A percentile compares a stretch with the other conserved stretches of the same genome.
Evolutionary conservation across 2,113 vertebrate species (phyloP).

Genomic region (Odocoileus virginianus): DNA sequence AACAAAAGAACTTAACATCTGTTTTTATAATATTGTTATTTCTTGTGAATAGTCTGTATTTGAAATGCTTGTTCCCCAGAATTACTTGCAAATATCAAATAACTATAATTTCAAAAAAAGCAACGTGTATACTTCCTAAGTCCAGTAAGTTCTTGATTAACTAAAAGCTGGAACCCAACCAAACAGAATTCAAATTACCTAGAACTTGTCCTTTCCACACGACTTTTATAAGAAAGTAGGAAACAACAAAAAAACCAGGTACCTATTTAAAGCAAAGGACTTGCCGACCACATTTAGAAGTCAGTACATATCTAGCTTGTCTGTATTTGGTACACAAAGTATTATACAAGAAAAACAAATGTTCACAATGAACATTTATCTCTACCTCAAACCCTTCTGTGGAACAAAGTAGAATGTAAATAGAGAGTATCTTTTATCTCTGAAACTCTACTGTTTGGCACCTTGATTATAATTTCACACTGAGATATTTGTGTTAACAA

Average conservation of each 20-base stretch:
- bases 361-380: not conserved
- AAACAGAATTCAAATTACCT: not conserved
- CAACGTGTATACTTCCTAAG: not conserved
- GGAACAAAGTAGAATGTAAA: not conserved
- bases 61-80: slow-evolving; percentile 44
- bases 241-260: not conserved
- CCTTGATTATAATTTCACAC: not conserved
- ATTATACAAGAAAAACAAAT: not conserved
- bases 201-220: not conserved
- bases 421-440: not conserved
- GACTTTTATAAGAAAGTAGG: slow-evolving; percentile 6
- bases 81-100: slow-evolving; percentile 36
- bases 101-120: slow-evolving; percentile 32
- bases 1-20: slow-evolving; percentile 41
- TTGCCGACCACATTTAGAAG: not conserved
- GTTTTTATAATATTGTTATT: slow-evolving; percentile 49
- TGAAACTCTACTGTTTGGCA: not conserved
- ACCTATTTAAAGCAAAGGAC: slow-evolving; percentile 23
- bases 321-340: not conserved
- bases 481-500: slow-evolving; percentile 14
- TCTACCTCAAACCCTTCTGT: not conserved
- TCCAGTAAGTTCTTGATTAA: slow-evolving; percentile 16
- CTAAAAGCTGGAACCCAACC: not conserved
- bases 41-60: slow-evolving; percentile 37
- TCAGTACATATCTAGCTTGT: not conserved